Base-by-base conservation (phyloP, 2,888 invertebrate species). In the Rhogogaster chlorosoma region DNA sequence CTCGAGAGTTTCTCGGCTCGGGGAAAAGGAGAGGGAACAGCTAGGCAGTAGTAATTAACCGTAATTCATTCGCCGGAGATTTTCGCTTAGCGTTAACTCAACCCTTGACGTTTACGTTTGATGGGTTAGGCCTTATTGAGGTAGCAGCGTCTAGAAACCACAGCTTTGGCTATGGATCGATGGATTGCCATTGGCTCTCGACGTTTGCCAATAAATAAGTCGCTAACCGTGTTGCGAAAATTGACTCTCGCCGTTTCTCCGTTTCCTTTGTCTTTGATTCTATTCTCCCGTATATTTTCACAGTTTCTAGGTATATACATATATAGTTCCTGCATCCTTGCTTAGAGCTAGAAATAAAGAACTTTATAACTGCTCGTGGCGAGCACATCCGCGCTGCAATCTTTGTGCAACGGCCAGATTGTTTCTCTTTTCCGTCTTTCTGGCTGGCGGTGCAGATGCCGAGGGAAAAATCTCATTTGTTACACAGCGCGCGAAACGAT, bases 41-140 rank as follows among this genome's bases (percentile, higher is more conserved):
- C 29, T 12, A 12, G 49, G 45, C n/a, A 77, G 57, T 22, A 26
- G 36, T 57, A 80, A 80, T 80, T 80, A 80, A 80, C 57, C 80
- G 80, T 80, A 80, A 61, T 80, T 80, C 80, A 80, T 57, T 61
- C 38, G 49, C 38, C 22, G 38, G 61, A 57, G 80, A 80, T 80
- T 80, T 80, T 80, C 80, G 80, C 80, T 80, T 80, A 80, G 80
- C 80, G 80, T 26, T 80, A 80, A 61, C 80, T 80, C 80, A 80
- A n/a, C 57, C 57, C 57, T 61, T 61, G 80, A 80, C 80, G 80
- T 80, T 80, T 80, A 80, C 80, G 80, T 80, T 80, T 61, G 80
- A 80, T 80, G 80, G 80, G 57, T 38, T 38, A 15, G 32, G 80
- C 61, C 61, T 80, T 57, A 61, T 61, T 61, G 26, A 26, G 38